Base-by-base conservation (phyloP, 2,113 vertebrate species). In the Psittacula cyanocephala region DNA sequence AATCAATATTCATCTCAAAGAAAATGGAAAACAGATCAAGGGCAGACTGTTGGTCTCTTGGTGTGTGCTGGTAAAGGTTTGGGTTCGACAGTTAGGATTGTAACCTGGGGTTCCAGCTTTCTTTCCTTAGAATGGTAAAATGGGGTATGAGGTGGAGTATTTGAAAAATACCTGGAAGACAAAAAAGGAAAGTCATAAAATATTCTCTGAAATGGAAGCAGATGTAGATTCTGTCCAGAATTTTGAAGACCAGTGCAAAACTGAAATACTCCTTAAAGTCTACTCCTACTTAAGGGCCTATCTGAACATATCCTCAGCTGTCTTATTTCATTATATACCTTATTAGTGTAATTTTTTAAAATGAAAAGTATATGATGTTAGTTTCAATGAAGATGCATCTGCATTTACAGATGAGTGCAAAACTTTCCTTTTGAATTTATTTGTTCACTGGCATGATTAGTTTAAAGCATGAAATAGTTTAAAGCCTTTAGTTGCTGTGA, bases 251-350 rank as follows among this genome's bases (percentile, higher is more conserved):
- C 14, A 13, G 23, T n/a, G 28, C n/a, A 59, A 6, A 76, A 5
- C 62, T 49, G 62, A 93, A 87, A 62, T 80, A 37, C 13, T 37
- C 35, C 18, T 23, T 68, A 15, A 68, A 72, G 41, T 53, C 25
- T 62, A 2, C 12, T 70, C 27, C 17, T 76, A 0, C 31, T 65
- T 52, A 53, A 23, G 17, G 37, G 15, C 15, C 23, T 47, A 8
- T 47, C 19, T 31, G 57, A 70, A 44, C 7, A 6, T 52, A 41
- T 19, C 41, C 11, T 87, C 5, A 17, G 8, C 12, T 47, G 46
- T 7, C 60, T 59, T 83, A 3, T 65, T 76, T 68, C 3, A 0
- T 37, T 87, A 18, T 7, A 41, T 39, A n/a, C 29, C 0, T 0
- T 39, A 41, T 10, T 0, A 60, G 10, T 18, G 10, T 43, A 3